Conservation (phyloP, 2,888 invertebrate genomes). For the Sacculina carcini region DNA sequence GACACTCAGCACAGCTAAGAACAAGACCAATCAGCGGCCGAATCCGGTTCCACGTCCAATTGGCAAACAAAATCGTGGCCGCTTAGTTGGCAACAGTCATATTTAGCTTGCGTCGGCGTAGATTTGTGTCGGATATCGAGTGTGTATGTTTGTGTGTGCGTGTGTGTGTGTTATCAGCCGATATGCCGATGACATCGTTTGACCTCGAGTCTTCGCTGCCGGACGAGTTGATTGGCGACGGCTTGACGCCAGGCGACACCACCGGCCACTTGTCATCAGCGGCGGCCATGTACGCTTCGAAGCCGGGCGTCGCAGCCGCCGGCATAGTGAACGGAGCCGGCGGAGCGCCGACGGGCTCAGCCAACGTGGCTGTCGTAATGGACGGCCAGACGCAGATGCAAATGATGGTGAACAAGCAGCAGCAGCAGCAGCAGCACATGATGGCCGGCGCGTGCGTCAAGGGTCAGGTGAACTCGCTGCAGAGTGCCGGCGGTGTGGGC, state of each 20-base stretch:
- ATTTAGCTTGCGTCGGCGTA: neutral
- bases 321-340: neutral
- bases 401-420: neutral
- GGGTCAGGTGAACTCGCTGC: neutral
- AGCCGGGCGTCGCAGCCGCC: neutral
- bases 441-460: neutral
- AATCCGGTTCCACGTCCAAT: too few species aligned
- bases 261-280: too few species aligned
- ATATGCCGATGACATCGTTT: neutral
- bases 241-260: neutral
- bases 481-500: too few species aligned
- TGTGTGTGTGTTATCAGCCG: neutral
- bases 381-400: neutral
- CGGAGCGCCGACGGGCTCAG: neutral
- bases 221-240: slow-evolving; percentile 2
- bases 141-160: too few species aligned
- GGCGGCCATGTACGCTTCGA: neutral
- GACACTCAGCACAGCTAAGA: too few species aligned
- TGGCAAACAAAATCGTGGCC: too few species aligned
- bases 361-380: neutral
- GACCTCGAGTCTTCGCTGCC: slow-evolving; percentile 1
- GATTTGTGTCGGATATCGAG: neutral
- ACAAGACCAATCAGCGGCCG: too few species aligned
- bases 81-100: neutral
- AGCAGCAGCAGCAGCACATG: neutral